These are phyloP conservation scores for Agrotis clavis DNA, from an alignment of 2,888 invertebrate species.

Conservation along the genomic window DNA sequence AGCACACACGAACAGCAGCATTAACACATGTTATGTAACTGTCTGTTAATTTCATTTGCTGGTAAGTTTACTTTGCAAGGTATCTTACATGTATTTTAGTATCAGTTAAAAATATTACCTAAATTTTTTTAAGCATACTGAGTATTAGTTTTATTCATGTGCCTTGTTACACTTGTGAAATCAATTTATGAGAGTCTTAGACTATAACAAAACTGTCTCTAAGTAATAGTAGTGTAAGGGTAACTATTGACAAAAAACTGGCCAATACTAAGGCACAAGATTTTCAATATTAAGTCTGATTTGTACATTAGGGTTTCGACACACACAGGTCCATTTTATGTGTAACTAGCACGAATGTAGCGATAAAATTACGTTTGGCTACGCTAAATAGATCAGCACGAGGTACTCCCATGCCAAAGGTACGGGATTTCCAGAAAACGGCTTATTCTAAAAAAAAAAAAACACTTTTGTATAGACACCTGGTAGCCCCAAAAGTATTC, in stretches of 20 bases:
- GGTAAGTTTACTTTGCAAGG: too few relatives aligned
- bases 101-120: neutral
- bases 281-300: too few relatives aligned
- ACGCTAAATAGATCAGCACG: neutral
- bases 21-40: too few relatives aligned
- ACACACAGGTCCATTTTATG: neutral
- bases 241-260: too few relatives aligned
- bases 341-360: neutral
- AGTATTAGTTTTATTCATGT: too few relatives aligned
- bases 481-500: conserved; percentile 59
- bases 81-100: neutral
- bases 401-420: neutral
- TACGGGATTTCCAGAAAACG: conserved; percentile 4
- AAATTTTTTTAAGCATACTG: neutral
- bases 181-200: too few relatives aligned
- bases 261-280: too few relatives aligned
- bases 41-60: too few relatives aligned
- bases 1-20: neutral
- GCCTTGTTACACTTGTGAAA: too few relatives aligned
- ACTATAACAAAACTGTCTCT: too few relatives aligned
- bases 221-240: too few relatives aligned
- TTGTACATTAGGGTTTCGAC: neutral
- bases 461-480: conserved; percentile 46
- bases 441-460: conserved; percentile 45
- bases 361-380: neutral